Conservation (phyloP, 2,113 vertebrate genomes). For the Bufo bufo region DNA sequence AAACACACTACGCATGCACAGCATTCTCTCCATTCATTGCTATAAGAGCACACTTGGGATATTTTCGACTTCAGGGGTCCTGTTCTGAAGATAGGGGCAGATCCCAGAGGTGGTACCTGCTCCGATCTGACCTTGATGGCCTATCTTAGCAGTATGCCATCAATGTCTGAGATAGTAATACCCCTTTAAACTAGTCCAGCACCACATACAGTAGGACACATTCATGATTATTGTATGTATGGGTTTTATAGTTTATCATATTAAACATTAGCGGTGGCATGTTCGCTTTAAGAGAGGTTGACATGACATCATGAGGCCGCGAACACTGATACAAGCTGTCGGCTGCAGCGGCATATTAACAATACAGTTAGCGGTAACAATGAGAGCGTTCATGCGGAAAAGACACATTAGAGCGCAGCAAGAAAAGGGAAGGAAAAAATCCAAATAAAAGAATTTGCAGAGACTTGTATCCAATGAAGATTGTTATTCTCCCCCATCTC, state of each 20-base stretch:
- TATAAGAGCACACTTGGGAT: too few species aligned
- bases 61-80: too few species aligned
- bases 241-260: neutral
- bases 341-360: neutral
- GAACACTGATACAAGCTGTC: neutral
- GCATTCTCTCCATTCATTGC: too few species aligned
- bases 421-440: neutral
- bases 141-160: too few species aligned
- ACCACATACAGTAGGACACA: too few species aligned
- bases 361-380: slow-evolving; percentile 7
- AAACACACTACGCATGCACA: too few species aligned
- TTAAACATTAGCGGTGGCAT: neutral
- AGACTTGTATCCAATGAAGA: slow-evolving; percentile 24
- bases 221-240: neutral
- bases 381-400: slow-evolving; percentile 26
- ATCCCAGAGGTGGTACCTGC: too few species aligned
- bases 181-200: too few species aligned
- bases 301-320: neutral
- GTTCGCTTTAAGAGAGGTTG: neutral
- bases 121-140: too few species aligned
- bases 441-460: slow-evolving; percentile 6
- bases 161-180: too few species aligned
- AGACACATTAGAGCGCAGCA: neutral
- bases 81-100: too few species aligned
- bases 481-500: slow-evolving; percentile 7